Evolutionary conservation across 2,888 invertebrate species (phyloP).

Genomic region (Fragum sueziense): DNA sequence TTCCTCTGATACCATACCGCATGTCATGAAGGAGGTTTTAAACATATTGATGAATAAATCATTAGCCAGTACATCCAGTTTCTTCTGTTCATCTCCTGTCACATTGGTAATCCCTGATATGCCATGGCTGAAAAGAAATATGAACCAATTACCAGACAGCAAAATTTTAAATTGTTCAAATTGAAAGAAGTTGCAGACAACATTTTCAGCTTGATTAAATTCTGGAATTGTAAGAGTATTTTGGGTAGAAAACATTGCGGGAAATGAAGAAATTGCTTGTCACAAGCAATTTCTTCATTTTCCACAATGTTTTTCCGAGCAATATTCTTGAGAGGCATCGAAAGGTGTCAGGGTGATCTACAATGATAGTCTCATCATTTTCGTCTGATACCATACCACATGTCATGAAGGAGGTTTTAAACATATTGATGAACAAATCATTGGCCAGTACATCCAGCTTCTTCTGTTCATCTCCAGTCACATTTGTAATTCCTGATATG

Average conservation of each 20-base stretch:
- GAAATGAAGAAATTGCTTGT: neutral
- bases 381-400: constrained; percentile 97
- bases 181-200: too few relatives aligned
- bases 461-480: constrained; percentile 99
- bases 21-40: constrained; percentile 95
- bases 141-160: neutral
- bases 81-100: constrained; percentile 99
- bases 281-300: neutral
- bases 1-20: constrained; percentile 97
- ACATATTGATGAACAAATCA: constrained; percentile 98
- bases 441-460: constrained; percentile 98
- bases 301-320: constrained; percentile 52
- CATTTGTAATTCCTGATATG: constrained; percentile 95
- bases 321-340: too few relatives aligned
- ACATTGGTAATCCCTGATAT: constrained; percentile 96
- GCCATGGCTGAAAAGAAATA: constrained; percentile 86
- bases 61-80: constrained; percentile 97
- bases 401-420: constrained; percentile 95
- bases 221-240: too few relatives aligned
- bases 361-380: constrained; percentile 93
- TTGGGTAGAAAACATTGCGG: too few relatives aligned
- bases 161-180: neutral
- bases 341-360: too few relatives aligned
- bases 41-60: constrained; percentile 99
- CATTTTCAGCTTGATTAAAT: too few relatives aligned